Evolutionary conservation across 1,140 invertebrate genomes (phyloP).

Genomic region (Drosophila nigromelanica): DNA sequence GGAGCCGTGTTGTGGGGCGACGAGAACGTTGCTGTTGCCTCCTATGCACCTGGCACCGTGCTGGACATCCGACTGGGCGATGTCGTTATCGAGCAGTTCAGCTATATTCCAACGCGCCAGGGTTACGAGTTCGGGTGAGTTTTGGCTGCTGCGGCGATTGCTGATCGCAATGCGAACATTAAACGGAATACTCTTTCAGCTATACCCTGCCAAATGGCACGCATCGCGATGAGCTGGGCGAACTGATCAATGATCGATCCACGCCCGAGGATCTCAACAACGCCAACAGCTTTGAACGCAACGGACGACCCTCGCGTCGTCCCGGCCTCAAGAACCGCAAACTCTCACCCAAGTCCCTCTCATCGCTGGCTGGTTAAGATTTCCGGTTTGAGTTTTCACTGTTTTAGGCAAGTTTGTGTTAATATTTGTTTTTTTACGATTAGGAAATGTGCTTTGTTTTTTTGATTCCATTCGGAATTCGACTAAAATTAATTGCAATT

Average conservation of each 20-base stretch:
- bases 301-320: conserved; percentile 54
- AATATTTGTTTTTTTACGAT: conserved; percentile 5
- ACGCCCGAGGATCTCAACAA: conserved; percentile 57
- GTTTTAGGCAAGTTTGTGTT: conserved; percentile 42
- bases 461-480: not conserved
- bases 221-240: conserved; percentile 66
- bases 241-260: conserved; percentile 55
- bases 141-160: too few relatives aligned
- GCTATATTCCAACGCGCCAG: conserved; percentile 66
- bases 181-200: conserved; percentile 25
- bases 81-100: conserved; percentile 69
- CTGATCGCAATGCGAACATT: too few relatives aligned
- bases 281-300: conserved; percentile 59
- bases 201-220: conserved; percentile 70
- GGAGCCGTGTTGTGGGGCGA: conserved; percentile 24
- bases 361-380: conserved; percentile 73
- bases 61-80: conserved; percentile 73
- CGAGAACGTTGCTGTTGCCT: conserved; percentile 33
- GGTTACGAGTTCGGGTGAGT: conserved; percentile 74
- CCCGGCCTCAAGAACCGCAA: conserved; percentile 74
- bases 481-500: conserved; percentile 2
- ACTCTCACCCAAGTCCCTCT: conserved; percentile 69
- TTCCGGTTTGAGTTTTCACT: conserved; percentile 19
- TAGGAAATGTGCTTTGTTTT: not conserved
- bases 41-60: conserved; percentile 64